phyloP scores from a whole-genome alignment of 2,113 vertebrate genomes.

The Saiga tatarica region DNA sequence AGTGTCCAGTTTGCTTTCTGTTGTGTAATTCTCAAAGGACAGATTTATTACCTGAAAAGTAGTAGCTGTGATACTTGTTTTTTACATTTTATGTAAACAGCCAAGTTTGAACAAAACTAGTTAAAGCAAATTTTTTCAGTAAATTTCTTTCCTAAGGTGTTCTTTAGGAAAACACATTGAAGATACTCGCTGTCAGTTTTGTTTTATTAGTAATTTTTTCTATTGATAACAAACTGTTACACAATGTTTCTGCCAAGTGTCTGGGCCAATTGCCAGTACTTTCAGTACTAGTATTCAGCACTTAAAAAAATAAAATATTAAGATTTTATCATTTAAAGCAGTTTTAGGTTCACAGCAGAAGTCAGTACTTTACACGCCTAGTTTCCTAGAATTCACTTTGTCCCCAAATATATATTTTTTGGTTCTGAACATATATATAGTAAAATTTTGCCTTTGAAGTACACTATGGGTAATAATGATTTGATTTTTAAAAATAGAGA shows the following conservation, averaged over 20 bases:
- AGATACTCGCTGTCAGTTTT: background rate
- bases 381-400: constrained; percentile 5
- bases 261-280: background rate
- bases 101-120: background rate
- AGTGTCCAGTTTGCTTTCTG: background rate
- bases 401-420: background rate
- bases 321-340: background rate
- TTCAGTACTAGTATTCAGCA: background rate
- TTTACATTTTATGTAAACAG: background rate
- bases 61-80: background rate
- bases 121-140: background rate
- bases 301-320: background rate
- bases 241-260: background rate
- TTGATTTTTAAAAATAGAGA: background rate
- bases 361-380: background rate
- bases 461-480: background rate
- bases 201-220: background rate
- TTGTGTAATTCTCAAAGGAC: background rate
- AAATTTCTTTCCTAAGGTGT: background rate
- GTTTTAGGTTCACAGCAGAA: background rate
- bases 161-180: background rate
- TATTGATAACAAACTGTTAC: background rate
- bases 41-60: background rate
- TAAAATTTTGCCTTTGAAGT: constrained; percentile 23
- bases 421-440: background rate